Evolutionary conservation across 2,113 vertebrate genomes (phyloP), one percentile per base, ranked within the genome.

Genomic region (Galbula dea): DNA sequence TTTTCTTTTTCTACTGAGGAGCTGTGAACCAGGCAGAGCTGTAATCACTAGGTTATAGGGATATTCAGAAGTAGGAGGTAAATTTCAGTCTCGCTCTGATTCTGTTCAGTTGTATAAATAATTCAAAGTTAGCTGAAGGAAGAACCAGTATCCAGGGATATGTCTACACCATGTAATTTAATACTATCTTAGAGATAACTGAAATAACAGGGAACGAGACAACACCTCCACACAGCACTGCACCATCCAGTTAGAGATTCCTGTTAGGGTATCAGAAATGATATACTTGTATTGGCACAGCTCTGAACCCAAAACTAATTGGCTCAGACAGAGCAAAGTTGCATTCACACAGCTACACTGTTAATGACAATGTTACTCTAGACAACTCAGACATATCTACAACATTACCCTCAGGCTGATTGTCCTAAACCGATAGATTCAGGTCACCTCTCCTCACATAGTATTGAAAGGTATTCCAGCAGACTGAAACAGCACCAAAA

Each of bases 31-130:
- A 85, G 62, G 39, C 65, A 71, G 51, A 88, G 59, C 43, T 88
- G 68, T 61, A 90, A 89, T 52, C 71, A 78, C 57, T 65, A 74
- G 78, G 87, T 94, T 71, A 83, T 21, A 62, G 29, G 11, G 43
- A 80, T 91, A 80, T 69, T 75, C 80, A 81, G 52, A 86, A 94
- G n/a, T 27, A 86, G 61, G n/a, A 86, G 61, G 48, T 49, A 79
- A 73, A 90, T 85, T 88, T 93, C 76, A 78, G 75, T 81, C 65
- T 71, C 5, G 4, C 52, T n/a, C n/a, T 83, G 68, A 75, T 84
- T 68, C 52, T 81, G 51, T 78, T 90, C 61, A 34, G 39, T 41
- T 75, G 68, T 49, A 83, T 92, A 95, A 95, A 94, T 95, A 96
- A 95, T 95, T 93, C 68, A 94, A 0, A 59, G 80, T 88, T 71